These are phyloP conservation scores for Gonatopus flavifemur DNA, from an alignment of 1,140 invertebrate species.

Conservation along the genomic window DNA sequence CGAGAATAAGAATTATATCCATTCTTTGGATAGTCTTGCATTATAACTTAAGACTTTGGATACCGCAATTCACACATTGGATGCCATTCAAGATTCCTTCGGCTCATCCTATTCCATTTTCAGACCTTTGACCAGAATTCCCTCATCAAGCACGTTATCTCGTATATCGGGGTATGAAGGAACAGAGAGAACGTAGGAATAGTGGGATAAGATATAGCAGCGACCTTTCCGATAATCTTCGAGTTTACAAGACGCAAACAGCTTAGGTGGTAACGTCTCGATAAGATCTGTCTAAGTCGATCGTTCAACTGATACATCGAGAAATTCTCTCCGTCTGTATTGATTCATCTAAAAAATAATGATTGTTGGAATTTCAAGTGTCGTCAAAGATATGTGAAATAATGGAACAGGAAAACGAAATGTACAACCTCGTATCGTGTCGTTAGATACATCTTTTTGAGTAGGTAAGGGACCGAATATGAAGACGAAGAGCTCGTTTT, in stretches of 20 bases:
- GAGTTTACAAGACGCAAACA: slow-evolving; percentile 54
- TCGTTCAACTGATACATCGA: slow-evolving; percentile 31
- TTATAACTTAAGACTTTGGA: slow-evolving; percentile 23
- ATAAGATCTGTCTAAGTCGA: slow-evolving; percentile 45
- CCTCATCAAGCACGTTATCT: slow-evolving; percentile 40
- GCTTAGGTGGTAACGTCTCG: slow-evolving; percentile 50
- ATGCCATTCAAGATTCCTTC: slow-evolving; percentile 33
- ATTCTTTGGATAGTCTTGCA: too few species aligned
- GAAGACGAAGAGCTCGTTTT: slow-evolving; percentile 12
- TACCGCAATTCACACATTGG: slow-evolving; percentile 48
- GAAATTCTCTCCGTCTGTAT: too few species aligned
- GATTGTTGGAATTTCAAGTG: too few species aligned
- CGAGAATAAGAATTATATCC: too few species aligned
- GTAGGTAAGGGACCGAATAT: slow-evolving; percentile 8
- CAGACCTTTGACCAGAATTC: slow-evolving; percentile 32
- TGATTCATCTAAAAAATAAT: too few species aligned
- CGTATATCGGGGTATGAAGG: slow-evolving; percentile 29
- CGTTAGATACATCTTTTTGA: slow-evolving; percentile 18
- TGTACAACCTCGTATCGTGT: slow-evolving; percentile 6
- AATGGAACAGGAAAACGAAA: not conserved
- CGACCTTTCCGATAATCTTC: slow-evolving; percentile 32
- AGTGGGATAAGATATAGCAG: slow-evolving; percentile 12
- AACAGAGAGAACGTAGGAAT: not conserved
- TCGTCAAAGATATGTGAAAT: not conserved
- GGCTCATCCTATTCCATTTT: slow-evolving; percentile 23